Conservation (phyloP, 2,888 invertebrate genomes). For the Calliphora vomitoria region DNA sequence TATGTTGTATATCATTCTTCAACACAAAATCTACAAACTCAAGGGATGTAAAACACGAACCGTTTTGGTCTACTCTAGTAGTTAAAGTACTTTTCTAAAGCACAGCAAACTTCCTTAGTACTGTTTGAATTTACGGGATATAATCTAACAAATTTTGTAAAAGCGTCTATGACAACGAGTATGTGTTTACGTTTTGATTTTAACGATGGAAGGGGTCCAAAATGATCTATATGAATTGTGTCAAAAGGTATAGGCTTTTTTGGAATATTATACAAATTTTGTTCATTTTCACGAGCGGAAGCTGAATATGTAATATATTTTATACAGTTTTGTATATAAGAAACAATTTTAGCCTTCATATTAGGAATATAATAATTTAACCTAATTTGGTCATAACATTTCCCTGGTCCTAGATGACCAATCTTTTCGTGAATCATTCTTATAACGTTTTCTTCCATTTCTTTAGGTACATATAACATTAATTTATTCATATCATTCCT, state of each 20-base stretch:
- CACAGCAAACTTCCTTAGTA: slow-evolving; percentile 2
- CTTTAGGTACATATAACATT: not conserved
- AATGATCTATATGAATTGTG: slow-evolving; percentile 21
- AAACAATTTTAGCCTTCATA: slow-evolving; percentile 77
- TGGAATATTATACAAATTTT: slow-evolving; percentile 17
- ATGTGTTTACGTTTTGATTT: slow-evolving; percentile 18
- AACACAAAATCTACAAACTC: slow-evolving; percentile 1
- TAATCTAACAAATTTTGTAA: too few species aligned
- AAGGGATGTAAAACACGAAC: slow-evolving; percentile 19
- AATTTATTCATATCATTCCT: not conserved
- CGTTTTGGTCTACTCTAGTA: slow-evolving; percentile 11
- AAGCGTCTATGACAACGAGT: too few species aligned
- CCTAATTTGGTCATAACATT: slow-evolving; percentile 65
- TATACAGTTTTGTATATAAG: slow-evolving; percentile 73
- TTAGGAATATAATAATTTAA: slow-evolving; percentile 74
- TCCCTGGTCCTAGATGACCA: slow-evolving; percentile 54
- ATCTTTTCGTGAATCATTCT: slow-evolving; percentile 17
- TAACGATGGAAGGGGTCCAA: slow-evolving; percentile 6
- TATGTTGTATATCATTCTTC: slow-evolving; percentile 13
- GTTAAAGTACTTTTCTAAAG: not conserved
- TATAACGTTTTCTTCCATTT: slow-evolving; percentile 1
- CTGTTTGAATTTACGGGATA: too few species aligned
- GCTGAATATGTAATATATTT: not conserved
- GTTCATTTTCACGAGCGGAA: not conserved
- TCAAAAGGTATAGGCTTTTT: slow-evolving; percentile 3